Percentiles rank a stretch among this genome's conserved stretches.
Conservation (phyloP, 2,113 vertebrate genomes). For the Fulica atra region DNA sequence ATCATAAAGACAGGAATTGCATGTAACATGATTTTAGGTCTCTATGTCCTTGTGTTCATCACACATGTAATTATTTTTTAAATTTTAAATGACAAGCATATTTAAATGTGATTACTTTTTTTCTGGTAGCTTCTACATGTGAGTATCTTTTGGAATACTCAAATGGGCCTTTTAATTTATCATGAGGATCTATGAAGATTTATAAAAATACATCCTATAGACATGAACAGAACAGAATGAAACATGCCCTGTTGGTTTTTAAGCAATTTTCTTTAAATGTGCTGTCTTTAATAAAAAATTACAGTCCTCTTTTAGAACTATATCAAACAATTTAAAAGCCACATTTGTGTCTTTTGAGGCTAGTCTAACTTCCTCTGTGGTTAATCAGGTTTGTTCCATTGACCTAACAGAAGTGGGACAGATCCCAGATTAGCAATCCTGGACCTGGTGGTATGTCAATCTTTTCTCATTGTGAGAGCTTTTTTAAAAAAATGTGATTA, state of each 20-base stretch:
- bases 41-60: background rate
- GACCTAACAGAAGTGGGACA: slow-evolving; percentile 19
- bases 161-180: slow-evolving; percentile 5
- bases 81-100: background rate
- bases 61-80: slow-evolving; percentile 18
- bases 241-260: background rate
- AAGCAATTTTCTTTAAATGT: background rate
- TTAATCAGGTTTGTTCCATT: background rate
- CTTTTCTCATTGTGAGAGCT: background rate
- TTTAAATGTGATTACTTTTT: background rate
- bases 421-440: slow-evolving; percentile 29
- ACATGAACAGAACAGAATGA: background rate
- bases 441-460: background rate
- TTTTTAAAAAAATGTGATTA: background rate
- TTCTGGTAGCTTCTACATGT: background rate
- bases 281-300: background rate
- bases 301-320: background rate
- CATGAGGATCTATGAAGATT: background rate
- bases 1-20: background rate
- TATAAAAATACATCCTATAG: slow-evolving; percentile 14
- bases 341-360: background rate
- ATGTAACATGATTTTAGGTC: background rate
- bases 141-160: slow-evolving; percentile 3
- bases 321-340: background rate
- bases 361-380: background rate